Percentiles rank a stretch among this genome's conserved stretches.
Evolutionary conservation across 1,140 invertebrate species (phyloP).

Genomic region (Telenomus remus): DNA sequence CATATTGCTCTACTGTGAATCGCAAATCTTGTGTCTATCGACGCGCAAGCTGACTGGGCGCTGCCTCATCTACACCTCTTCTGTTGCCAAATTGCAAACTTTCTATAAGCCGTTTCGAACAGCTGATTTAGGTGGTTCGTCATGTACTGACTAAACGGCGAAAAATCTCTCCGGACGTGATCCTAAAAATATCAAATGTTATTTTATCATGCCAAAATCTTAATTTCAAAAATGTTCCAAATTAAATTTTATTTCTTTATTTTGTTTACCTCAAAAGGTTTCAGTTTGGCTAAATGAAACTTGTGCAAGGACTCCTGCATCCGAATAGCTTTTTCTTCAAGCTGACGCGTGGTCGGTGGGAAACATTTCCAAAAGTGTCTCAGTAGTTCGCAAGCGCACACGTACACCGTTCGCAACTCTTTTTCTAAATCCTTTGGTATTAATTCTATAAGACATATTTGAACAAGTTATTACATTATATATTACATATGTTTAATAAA

Average conservation of each 20-base stretch:
- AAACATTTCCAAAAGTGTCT: constrained; percentile 97
- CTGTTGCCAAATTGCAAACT: constrained; percentile 90
- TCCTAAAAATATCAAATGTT: too few species aligned
- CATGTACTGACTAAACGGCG: constrained; percentile 85
- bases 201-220: too few species aligned
- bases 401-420: constrained; percentile 89
- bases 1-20: constrained; percentile 63
- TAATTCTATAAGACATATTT: constrained; percentile 78
- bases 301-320: constrained; percentile 92
- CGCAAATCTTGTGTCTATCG: constrained; percentile 30
- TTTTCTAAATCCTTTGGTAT: constrained; percentile 88
- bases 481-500: too few species aligned
- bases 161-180: constrained; percentile 85
- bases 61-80: constrained; percentile 82
- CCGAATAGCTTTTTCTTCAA: constrained; percentile 87
- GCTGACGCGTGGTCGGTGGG: constrained; percentile 86
- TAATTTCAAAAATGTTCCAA: constrained; percentile 6
- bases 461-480: too few species aligned
- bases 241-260: not conserved
- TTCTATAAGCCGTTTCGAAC: constrained; percentile 86
- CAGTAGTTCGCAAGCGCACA: constrained; percentile 89
- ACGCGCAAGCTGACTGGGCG: constrained; percentile 58
- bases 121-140: constrained; percentile 92
- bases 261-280: constrained; percentile 84
- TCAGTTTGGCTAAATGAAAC: constrained; percentile 90